These are phyloP conservation scores for Melinaea marsaeus DNA, from an alignment of 2,888 invertebrate genomes.

Conservation along the genomic window DNA sequence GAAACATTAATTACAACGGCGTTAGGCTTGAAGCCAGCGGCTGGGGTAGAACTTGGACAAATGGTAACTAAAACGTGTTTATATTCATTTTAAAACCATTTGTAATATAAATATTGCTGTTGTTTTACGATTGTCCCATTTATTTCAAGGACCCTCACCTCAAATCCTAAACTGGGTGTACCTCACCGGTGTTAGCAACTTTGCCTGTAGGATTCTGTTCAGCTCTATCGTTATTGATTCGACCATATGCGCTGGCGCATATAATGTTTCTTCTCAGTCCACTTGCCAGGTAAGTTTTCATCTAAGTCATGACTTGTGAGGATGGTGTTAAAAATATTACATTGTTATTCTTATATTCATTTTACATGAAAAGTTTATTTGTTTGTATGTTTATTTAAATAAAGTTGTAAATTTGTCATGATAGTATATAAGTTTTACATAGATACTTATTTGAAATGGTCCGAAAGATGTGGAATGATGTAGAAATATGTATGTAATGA, in stretches of 20 bases:
- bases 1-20: constrained; percentile 45
- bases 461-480: no score
- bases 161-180: constrained; percentile 58
- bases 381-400: no score
- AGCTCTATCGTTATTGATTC: constrained; percentile 47
- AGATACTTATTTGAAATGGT: no score
- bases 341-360: background rate
- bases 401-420: no score
- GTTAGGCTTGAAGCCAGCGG: constrained; percentile 50
- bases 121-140: background rate
- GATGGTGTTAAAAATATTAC: background rate
- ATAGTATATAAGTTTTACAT: no score
- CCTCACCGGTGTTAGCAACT: constrained; percentile 48
- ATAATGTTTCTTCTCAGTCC: constrained; percentile 58
- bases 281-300: constrained; percentile 49
- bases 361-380: no score
- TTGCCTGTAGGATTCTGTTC: constrained; percentile 38
- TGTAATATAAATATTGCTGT: background rate
- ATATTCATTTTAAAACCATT: background rate
- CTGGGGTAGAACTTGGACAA: constrained; percentile 60
- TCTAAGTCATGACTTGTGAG: no score
- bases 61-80: constrained; percentile 32
- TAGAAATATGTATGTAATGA: no score
- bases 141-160: constrained; percentile 39
- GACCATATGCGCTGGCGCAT: constrained; percentile 54